A percentile compares a stretch with the other conserved stretches of the same genome.
Evolutionary conservation across 2,113 vertebrate species (phyloP).

Genomic region (Tauraco erythrolophus): DNA sequence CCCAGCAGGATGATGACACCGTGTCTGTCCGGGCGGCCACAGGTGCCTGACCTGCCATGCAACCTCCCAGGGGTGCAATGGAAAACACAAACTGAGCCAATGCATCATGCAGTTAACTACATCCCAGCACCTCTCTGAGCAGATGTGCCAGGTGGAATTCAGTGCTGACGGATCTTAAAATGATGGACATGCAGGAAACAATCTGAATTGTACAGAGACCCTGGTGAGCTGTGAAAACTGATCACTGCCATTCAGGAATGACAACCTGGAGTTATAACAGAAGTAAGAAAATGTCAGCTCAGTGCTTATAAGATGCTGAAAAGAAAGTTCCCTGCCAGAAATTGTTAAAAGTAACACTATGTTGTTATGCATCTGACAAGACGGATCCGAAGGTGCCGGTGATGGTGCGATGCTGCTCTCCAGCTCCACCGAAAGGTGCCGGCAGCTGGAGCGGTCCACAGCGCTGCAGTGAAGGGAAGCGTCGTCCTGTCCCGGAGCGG

Average conservation of each 20-base stretch:
- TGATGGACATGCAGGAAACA: background rate
- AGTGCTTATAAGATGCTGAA: background rate
- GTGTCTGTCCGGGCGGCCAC: rapidly evolving
- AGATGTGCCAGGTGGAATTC: background rate
- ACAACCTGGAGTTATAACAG: background rate
- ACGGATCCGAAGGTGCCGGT: rapidly evolving
- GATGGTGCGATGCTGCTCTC: rapidly evolving
- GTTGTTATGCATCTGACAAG: rapidly evolving
- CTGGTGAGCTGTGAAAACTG: background rate
- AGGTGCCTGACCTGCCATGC: rapidly evolving
- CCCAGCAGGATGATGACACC: background rate
- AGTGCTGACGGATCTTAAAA: background rate
- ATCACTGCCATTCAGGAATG: background rate
- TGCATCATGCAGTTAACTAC: rapidly evolving
- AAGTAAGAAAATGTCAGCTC: background rate
- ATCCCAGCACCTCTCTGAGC: background rate
- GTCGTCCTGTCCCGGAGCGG: rapidly evolving
- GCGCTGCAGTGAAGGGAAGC: rapidly evolving
- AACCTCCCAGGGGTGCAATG: rapidly evolving
- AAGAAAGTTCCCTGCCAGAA: background rate
- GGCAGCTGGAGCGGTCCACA: rapidly evolving
- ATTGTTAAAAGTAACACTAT: background rate
- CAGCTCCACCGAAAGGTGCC: rapidly evolving
- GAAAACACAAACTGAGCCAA: background rate
- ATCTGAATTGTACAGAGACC: background rate